Conservation (phyloP, 2,113 vertebrate species). For the Periophthalmodon schlosseri region DNA sequence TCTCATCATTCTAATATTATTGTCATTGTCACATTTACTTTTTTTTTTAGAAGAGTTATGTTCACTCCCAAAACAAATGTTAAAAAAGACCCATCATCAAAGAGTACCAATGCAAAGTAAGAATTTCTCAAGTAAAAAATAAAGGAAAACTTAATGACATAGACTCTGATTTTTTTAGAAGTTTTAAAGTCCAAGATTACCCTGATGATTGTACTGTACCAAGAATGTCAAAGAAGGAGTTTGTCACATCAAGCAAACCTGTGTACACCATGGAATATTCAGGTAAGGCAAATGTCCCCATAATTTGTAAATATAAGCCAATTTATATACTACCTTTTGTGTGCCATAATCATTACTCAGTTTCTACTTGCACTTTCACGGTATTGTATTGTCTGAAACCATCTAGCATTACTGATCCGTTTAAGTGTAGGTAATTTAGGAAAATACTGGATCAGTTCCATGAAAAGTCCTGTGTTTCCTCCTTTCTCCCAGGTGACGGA, state of each 20-base stretch:
- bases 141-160: neutral
- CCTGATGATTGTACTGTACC: slow-evolving; percentile 73
- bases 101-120: slow-evolving; percentile 67
- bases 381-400: neutral
- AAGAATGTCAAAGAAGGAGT: slow-evolving; percentile 39
- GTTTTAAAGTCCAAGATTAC: slow-evolving; percentile 73
- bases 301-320: too few species aligned
- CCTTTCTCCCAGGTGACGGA: slow-evolving; percentile 80
- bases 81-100: slow-evolving; percentile 59
- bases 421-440: slow-evolving; percentile 8
- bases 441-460: slow-evolving; percentile 9
- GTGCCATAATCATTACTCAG: neutral
- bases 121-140: slow-evolving; percentile 19
- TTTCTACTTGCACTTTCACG: neutral
- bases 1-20: neutral
- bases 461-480: slow-evolving; percentile 36
- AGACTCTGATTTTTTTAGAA: slow-evolving; percentile 36
- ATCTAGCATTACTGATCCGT: neutral
- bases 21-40: neutral
- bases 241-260: slow-evolving; percentile 60
- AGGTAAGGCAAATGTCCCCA: slow-evolving; percentile 66
- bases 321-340: too few species aligned
- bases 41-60: slow-evolving; percentile 72
- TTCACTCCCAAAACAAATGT: slow-evolving; percentile 80
- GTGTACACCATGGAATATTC: slow-evolving; percentile 81